These are phyloP conservation scores for Eubasilissa splendida DNA, from an alignment of 2,888 invertebrate species.

Conservation along the genomic window DNA sequence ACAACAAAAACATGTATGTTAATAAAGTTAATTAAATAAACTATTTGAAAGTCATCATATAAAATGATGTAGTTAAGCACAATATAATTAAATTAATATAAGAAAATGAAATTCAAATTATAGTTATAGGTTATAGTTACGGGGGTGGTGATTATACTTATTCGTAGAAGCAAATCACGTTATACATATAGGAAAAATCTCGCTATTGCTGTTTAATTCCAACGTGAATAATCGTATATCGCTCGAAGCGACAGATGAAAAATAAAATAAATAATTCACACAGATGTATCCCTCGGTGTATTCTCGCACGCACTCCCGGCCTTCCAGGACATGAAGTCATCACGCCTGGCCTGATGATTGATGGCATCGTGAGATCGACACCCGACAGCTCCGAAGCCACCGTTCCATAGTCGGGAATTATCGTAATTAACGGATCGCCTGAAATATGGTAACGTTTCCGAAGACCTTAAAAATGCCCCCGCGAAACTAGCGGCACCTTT, in stretches of 20 bases:
- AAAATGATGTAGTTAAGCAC: no score
- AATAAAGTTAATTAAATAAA: no score
- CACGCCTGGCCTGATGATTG: slow-evolving; percentile 17
- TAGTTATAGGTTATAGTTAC: no score
- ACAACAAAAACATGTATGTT: no score
- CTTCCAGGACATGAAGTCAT: slow-evolving; percentile 32
- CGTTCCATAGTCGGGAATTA: slow-evolving; percentile 23
- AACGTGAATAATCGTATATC: background rate
- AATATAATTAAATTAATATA: no score
- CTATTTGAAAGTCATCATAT: no score
- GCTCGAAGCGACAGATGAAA: slow-evolving; percentile 21
- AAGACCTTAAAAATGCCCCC: background rate
- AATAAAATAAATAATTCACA: background rate
- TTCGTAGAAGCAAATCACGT: no score
- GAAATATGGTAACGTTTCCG: slow-evolving; percentile 6
- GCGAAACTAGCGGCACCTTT: slow-evolving; percentile 33
- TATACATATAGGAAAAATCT: no score
- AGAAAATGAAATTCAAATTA: no score
- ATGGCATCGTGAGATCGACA: slow-evolving; percentile 32
- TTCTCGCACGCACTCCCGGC: background rate
- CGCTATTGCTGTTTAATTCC: no score
- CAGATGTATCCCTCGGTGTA: no score
- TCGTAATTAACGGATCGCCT: slow-evolving; percentile 14
- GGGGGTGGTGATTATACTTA: no score
- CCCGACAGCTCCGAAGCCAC: slow-evolving; percentile 27